Percentiles rank a stretch among this genome's conserved stretches.
phyloP scores from a whole-genome alignment of 2,888 invertebrate genomes.

The Gastrophysa polygoni region DNA sequence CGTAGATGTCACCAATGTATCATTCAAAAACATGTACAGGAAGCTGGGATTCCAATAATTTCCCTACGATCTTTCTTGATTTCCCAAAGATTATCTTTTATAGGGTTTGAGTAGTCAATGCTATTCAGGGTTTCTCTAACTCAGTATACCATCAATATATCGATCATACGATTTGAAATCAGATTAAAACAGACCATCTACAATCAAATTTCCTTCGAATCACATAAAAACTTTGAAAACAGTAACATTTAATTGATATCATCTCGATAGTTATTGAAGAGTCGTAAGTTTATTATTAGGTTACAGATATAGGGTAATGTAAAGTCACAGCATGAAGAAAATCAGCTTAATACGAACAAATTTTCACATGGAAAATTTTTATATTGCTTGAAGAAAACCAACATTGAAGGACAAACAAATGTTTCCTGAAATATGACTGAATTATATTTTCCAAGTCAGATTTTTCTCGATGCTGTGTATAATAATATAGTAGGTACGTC shows the following conservation, averaged over 20 bases:
- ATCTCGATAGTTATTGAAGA: conserved; percentile 40
- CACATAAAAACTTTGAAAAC: conserved; percentile 59
- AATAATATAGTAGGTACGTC: background rate
- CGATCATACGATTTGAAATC: conserved; percentile 22
- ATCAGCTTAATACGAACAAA: too few relatives aligned
- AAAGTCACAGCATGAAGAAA: conserved; percentile 26
- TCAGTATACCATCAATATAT: conserved; percentile 49
- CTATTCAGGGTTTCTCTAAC: conserved; percentile 16
- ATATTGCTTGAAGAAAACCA: too few relatives aligned
- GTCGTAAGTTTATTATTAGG: too few relatives aligned
- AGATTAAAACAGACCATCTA: conserved; percentile 52
- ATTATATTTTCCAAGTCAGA: too few relatives aligned
- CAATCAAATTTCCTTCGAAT: conserved; percentile 49
- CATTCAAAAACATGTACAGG: too few relatives aligned
- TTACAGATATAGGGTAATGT: conserved; percentile 35
- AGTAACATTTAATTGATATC: conserved; percentile 58
- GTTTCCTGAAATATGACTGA: background rate
- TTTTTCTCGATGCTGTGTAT: background rate
- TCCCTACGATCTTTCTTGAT: too few relatives aligned
- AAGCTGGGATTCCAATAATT: too few relatives aligned
- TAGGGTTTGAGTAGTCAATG: background rate
- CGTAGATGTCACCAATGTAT: too few relatives aligned
- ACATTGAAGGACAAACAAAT: too few relatives aligned
- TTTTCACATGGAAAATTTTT: too few relatives aligned
- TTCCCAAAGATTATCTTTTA: background rate